Percentiles rank a stretch among this genome's conserved stretches.
phyloP scores from a whole-genome alignment of 2,888 invertebrate species.

The Macaria liturata region DNA sequence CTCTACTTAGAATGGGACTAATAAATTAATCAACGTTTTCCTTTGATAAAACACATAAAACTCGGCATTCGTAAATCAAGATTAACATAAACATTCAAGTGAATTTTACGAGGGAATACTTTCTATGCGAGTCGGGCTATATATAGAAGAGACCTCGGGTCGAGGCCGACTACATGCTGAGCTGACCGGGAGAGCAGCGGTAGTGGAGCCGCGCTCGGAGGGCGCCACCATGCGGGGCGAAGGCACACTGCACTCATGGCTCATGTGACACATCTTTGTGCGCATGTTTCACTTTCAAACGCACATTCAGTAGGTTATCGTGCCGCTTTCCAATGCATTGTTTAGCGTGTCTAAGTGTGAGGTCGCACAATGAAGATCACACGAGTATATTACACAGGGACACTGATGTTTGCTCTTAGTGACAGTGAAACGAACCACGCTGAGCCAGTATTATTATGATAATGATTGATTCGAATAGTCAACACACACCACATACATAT shows the following conservation, averaged over 20 bases:
- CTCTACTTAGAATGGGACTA: constrained; percentile 31
- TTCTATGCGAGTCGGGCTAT: constrained; percentile 39
- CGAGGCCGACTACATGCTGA: constrained; percentile 47
- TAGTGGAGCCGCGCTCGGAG: neutral
- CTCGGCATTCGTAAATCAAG: constrained; percentile 48
- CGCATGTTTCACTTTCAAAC: constrained; percentile 12
- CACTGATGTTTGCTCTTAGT: neutral
- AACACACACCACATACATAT: constrained; percentile 1
- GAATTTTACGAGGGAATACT: constrained; percentile 41
- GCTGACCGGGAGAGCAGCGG: constrained; percentile 13
- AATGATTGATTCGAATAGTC: neutral
- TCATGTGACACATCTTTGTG: constrained; percentile 22
- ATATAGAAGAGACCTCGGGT: constrained; percentile 35
- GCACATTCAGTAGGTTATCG: constrained; percentile 8
- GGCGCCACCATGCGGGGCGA: neutral
- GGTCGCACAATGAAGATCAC: constrained; percentile 17
- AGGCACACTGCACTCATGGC: neutral
- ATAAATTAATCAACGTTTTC: constrained; percentile 38
- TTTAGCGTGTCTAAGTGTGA: constrained; percentile 7
- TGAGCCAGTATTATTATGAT: too few species aligned
- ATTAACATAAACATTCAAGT: constrained; percentile 33
- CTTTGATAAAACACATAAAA: constrained; percentile 39
- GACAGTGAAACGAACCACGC: too few species aligned
- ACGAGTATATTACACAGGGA: constrained; percentile 11
- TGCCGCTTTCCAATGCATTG: constrained; percentile 18